These are phyloP conservation scores for Zaprionus camerounensis DNA, from an alignment of 1,140 invertebrate species.

Conservation along the genomic window DNA sequence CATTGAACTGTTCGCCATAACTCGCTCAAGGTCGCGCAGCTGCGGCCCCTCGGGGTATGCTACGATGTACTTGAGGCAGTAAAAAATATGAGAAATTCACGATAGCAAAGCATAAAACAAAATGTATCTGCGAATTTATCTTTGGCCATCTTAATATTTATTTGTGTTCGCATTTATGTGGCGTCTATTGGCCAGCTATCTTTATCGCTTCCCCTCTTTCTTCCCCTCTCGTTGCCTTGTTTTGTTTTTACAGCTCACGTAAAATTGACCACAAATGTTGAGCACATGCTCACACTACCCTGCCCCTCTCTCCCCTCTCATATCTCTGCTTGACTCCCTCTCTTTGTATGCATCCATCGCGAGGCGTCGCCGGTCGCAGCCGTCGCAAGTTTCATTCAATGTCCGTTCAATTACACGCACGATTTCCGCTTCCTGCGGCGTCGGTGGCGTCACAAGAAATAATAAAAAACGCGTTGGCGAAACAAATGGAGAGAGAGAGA, in stretches of 20 bases:
- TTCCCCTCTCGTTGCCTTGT: constrained; percentile 1
- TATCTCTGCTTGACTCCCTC: neutral
- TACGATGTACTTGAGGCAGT: constrained; percentile 10
- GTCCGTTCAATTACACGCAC: constrained; percentile 80
- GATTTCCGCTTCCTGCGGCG: constrained; percentile 75
- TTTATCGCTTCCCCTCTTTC: neutral
- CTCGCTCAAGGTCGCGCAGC: constrained; percentile 16
- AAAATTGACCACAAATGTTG: constrained; percentile 74
- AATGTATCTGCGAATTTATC: constrained; percentile 46
- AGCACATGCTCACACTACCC: constrained; percentile 18
- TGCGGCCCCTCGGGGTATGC: neutral
- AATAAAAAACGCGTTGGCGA: constrained; percentile 39
- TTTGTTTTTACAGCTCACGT: constrained; percentile 74
- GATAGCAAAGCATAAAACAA: constrained; percentile 38
- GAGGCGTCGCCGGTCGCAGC: constrained; percentile 34
- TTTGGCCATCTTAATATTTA: constrained; percentile 52
- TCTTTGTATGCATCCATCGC: constrained; percentile 6
- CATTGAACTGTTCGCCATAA: neutral
- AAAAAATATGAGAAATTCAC: constrained; percentile 36
- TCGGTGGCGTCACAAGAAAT: constrained; percentile 41
- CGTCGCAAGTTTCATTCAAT: constrained; percentile 72
- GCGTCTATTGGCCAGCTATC: constrained; percentile 10
- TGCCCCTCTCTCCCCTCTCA: neutral
- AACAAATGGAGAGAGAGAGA: constrained; percentile 30
- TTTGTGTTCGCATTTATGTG: constrained; percentile 44